Evolutionary conservation across 1,140 invertebrate species (phyloP), one percentile per base, ranked within the genome.

Genomic region (Drosophila athabasca): DNA sequence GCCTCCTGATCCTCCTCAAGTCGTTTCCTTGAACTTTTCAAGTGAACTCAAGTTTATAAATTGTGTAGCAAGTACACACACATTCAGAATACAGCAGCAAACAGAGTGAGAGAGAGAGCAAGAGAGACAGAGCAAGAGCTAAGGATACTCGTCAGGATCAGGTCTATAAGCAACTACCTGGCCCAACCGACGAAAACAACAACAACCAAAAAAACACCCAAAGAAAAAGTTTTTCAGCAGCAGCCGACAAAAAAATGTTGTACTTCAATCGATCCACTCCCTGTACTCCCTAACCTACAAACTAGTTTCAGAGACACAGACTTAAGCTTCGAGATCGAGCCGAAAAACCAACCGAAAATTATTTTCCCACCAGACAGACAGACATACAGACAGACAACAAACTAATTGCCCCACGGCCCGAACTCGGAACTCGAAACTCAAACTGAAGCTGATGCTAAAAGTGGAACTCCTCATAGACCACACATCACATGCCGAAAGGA

Each of bases 1-100:
- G 29, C 29, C 46, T 31, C 43, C 43, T 39, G n/a, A 39, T 43
- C 35, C 44, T 45, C 43, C 67, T 70, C 61, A 69, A 64, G 64
- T 66, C 66, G 83, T 87, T 88, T 73, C 84, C 83, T 88, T 88
- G 83, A 88, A 88, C 83, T 82, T 83, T 83, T 88, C 72, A 89
- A 88, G 83, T 88, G 84, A 88, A 88, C 83, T 88, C 84, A 88
- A 89, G 84, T 88, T 88, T 89, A 74, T 89, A 89, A 89, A 89
- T 83, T 88, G 84, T 83, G 76, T 65, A 76, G 79, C 83, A 83
- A 76, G 79, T 83, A 87, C 82, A 78, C 67, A 70, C 59, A 64
- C 48, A 46, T 45, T 35, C 45, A 19, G 53, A 52, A 53, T 52
- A 51, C 24, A 26, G 43, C 17, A 46, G 0, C 13, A 48, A 31